Evolutionary conservation across 2,113 vertebrate genomes (phyloP).

Genomic region (Cepphus grylle): DNA sequence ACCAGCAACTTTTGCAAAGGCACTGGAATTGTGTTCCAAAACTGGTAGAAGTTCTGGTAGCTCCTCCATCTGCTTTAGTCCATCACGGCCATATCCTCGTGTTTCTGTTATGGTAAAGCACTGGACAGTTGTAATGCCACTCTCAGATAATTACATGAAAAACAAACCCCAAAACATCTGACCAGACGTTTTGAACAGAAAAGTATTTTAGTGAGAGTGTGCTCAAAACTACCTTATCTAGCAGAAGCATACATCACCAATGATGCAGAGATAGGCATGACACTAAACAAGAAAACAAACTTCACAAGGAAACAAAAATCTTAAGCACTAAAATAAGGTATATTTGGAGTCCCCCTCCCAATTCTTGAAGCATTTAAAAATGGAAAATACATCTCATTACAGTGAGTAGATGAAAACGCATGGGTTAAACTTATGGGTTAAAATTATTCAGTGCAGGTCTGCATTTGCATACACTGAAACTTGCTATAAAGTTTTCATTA

Average conservation of each 20-base stretch:
- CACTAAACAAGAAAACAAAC: background rate
- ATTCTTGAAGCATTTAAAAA: background rate
- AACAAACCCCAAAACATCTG: background rate
- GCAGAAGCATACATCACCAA: background rate
- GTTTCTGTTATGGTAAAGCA: constrained; percentile 11
- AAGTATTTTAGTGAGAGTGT: background rate
- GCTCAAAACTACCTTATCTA: background rate
- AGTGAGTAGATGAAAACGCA: background rate
- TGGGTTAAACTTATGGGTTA: background rate
- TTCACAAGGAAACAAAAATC: background rate
- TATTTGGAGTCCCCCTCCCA: background rate
- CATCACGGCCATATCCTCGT: background rate
- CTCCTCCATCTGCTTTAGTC: background rate
- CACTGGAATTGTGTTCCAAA: background rate
- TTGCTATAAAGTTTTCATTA: background rate
- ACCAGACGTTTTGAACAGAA: background rate
- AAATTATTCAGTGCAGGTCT: background rate
- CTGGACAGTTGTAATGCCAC: background rate
- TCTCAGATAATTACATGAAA: background rate
- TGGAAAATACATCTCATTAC: background rate
- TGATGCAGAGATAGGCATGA: background rate
- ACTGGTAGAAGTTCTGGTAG: background rate
- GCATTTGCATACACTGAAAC: background rate
- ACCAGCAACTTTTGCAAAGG: background rate
- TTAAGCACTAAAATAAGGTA: background rate